Percentiles rank a stretch among this genome's conserved stretches.
These are phyloP conservation scores for Tachina lurida DNA, from an alignment of 2,888 invertebrate species.

Conservation along the genomic window DNA sequence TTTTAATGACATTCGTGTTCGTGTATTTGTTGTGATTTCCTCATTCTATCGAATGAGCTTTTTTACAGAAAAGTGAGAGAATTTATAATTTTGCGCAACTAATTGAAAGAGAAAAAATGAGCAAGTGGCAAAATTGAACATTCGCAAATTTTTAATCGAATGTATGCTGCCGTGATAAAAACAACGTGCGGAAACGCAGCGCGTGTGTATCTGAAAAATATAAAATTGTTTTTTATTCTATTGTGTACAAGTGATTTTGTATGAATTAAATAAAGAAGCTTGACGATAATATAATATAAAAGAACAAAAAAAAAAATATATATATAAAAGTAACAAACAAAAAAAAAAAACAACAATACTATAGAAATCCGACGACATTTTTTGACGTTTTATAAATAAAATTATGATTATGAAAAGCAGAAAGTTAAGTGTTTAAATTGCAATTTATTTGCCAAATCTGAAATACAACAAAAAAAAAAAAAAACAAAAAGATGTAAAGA, in stretches of 20 bases:
- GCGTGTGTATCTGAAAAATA: conserved; percentile 68
- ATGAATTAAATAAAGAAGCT: conserved; percentile 66
- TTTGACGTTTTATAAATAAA: conserved; percentile 54
- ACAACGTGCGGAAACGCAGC: conserved; percentile 69
- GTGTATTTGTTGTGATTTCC: conserved; percentile 42
- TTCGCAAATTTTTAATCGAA: conserved; percentile 72
- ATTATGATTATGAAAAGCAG: conserved; percentile 62
- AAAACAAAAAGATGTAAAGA: conserved; percentile 41
- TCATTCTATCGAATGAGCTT: conserved; percentile 40
- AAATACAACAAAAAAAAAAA: conserved; percentile 14
- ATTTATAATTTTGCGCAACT: conserved; percentile 26
- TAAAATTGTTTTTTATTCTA: conserved; percentile 53
- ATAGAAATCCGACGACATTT: conserved; percentile 43
- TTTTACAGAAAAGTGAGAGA: conserved; percentile 29
- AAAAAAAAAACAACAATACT: conserved; percentile 34
- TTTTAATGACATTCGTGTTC: conserved; percentile 44
- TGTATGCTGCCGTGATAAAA: conserved; percentile 70
- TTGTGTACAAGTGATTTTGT: conserved; percentile 57
- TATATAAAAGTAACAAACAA: conserved; percentile 38
- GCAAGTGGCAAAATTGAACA: conserved; percentile 69
- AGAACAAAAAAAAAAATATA: conserved; percentile 36
- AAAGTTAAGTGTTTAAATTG: conserved; percentile 17
- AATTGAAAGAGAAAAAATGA: conserved; percentile 44
- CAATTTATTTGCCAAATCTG: conserved; percentile 2
- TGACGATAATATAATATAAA: conserved; percentile 58